Evolutionary conservation across 2,888 invertebrate genomes (phyloP).

Genomic region (Acleris emargana): DNA sequence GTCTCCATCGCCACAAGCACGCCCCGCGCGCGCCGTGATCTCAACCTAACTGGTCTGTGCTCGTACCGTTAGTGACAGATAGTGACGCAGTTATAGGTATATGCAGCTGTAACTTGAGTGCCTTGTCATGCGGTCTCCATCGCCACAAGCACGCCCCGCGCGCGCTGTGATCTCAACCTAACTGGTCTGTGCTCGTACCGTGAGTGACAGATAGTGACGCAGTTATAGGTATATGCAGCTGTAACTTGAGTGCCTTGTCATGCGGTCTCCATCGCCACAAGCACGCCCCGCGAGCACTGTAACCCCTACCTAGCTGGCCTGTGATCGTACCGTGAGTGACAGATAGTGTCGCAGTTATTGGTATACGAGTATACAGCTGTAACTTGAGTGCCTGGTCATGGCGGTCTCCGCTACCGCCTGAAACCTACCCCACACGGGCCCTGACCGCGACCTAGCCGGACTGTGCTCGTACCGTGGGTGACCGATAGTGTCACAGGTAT

Average conservation of each 20-base stretch:
- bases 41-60: constrained; percentile 53
- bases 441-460: constrained; percentile 46
- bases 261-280: constrained; percentile 54
- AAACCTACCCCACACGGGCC: constrained; percentile 53
- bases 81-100: neutral
- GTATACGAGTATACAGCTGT: too few species aligned
- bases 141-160: constrained; percentile 50
- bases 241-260: constrained; percentile 32
- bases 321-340: constrained; percentile 70
- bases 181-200: constrained; percentile 62
- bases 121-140: constrained; percentile 51
- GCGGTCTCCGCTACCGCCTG: constrained; percentile 58
- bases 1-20: too few species aligned
- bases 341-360: neutral
- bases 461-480: constrained; percentile 69
- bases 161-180: constrained; percentile 48
- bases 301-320: constrained; percentile 49
- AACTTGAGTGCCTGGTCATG: constrained; percentile 38
- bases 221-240: too few species aligned
- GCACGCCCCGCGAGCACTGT: constrained; percentile 50
- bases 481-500: neutral
- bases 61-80: constrained; percentile 59
- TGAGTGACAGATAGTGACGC: constrained; percentile 47
- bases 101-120: too few species aligned
- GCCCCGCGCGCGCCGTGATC: constrained; percentile 51